These are phyloP conservation scores for Stratiolaelaps scimitus DNA, from an alignment of 1,140 invertebrate species.

Conservation along the genomic window DNA sequence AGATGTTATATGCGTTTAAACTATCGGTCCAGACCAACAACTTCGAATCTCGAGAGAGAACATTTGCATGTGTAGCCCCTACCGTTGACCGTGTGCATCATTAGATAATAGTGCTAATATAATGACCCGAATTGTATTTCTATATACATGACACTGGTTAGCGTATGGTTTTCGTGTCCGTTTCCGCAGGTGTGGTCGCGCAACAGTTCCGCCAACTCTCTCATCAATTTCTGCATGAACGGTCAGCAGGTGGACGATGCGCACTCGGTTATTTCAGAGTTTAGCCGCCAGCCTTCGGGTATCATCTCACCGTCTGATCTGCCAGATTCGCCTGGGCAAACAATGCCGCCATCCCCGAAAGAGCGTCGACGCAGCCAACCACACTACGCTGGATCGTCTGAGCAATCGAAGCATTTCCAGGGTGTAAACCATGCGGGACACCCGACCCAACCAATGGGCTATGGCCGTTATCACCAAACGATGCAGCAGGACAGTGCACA, in stretches of 20 bases:
- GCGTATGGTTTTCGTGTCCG: too few relatives aligned
- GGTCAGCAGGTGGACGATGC: not conserved
- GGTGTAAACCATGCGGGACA: not conserved
- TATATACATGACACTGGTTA: too few relatives aligned
- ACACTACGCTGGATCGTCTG: too few relatives aligned
- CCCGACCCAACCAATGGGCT: not conserved
- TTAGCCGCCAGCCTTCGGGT: conserved; percentile 17
- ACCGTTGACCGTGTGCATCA: too few relatives aligned
- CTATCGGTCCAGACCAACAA: too few relatives aligned
- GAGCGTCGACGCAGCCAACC: not conserved
- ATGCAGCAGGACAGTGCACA: not conserved
- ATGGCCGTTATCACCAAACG: not conserved
- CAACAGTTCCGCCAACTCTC: not conserved
- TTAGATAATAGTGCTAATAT: too few relatives aligned
- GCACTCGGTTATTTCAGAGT: conserved; percentile 16
- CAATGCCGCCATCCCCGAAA: conserved; percentile 20
- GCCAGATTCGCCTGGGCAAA: conserved; percentile 9
- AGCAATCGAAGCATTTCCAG: too few relatives aligned
- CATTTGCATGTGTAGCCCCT: too few relatives aligned
- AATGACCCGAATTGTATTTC: too few relatives aligned
- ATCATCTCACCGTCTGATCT: conserved; percentile 13
- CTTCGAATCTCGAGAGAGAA: too few relatives aligned
- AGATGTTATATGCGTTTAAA: too few relatives aligned
- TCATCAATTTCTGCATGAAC: conserved; percentile 17
- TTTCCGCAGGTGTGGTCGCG: not conserved